These are phyloP conservation scores for Julus scandinavius DNA, from an alignment of 2,888 invertebrate species.

Conservation along the genomic window DNA sequence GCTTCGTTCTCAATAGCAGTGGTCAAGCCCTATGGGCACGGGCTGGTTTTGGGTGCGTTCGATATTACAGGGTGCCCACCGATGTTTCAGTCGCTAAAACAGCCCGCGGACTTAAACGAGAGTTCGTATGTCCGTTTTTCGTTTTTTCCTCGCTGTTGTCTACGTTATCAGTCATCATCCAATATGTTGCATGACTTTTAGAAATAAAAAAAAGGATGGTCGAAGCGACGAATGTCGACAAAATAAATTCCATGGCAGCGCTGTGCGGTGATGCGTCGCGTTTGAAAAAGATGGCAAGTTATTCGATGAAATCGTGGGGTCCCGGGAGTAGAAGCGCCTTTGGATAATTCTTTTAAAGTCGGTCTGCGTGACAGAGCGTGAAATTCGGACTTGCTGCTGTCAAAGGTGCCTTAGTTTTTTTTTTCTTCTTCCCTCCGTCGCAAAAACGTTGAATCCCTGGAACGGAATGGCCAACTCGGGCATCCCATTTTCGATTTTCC, in stretches of 20 bases:
- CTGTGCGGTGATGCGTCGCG: not conserved
- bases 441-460: not conserved
- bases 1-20: not conserved
- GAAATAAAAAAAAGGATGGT: not conserved
- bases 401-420: not conserved
- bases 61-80: not conserved
- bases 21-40: not conserved
- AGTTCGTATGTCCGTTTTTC: not conserved
- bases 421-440: not conserved
- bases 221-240: not conserved
- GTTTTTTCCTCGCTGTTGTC: not conserved
- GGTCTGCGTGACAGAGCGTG: constrained; percentile 31
- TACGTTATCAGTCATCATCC: constrained; percentile 20
- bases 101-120: too few species aligned
- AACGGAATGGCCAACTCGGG: constrained; percentile 7
- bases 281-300: constrained; percentile 13
- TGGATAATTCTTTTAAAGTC: constrained; percentile 31
- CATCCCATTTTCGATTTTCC: constrained; percentile 29
- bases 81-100: not conserved
- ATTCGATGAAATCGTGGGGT: constrained; percentile 5
- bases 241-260: not conserved
- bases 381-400: constrained; percentile 34
- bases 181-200: constrained; percentile 31
- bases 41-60: not conserved
- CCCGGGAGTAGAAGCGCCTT: not conserved